These are phyloP conservation scores for Mimumesa dahlbomi DNA, from an alignment of 2,888 invertebrate species.

Conservation along the genomic window DNA sequence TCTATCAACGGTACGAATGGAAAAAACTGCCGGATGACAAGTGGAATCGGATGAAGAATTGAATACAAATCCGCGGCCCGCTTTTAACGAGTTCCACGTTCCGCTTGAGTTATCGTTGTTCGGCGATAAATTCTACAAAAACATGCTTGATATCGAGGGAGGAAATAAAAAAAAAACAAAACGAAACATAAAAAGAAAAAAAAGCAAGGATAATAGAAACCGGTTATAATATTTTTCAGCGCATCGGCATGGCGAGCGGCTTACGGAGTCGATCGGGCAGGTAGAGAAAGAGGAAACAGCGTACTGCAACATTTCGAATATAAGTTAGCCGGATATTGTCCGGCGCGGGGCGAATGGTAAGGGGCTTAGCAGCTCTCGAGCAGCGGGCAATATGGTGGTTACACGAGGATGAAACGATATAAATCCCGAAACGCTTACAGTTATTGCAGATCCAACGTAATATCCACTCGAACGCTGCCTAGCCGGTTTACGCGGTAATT, in stretches of 20 bases:
- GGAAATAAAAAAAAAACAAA: not conserved
- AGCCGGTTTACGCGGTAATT: conserved; percentile 64
- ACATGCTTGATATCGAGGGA: not conserved
- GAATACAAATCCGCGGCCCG: too few species aligned
- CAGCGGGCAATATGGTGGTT: conserved; percentile 59
- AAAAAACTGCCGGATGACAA: too few species aligned
- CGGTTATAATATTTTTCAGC: conserved; percentile 43
- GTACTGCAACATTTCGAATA: conserved; percentile 42
- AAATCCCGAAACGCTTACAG: conserved; percentile 67
- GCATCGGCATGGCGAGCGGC: not conserved
- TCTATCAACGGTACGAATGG: too few species aligned
- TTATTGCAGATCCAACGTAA: conserved; percentile 64
- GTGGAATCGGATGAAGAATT: too few species aligned
- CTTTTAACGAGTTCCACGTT: too few species aligned
- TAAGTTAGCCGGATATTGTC: conserved; percentile 47
- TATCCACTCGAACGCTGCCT: conserved; percentile 57
- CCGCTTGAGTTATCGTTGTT: too few species aligned
- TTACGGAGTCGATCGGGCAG: conserved; percentile 13
- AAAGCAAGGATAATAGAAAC: too few species aligned
- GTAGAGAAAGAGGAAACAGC: conserved; percentile 11
- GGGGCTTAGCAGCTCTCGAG: conserved; percentile 53
- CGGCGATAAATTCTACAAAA: not conserved
- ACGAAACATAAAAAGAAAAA: not conserved
- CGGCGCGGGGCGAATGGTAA: conserved; percentile 40
- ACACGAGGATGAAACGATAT: conserved; percentile 61